phyloP scores from a whole-genome alignment of 2,888 invertebrate species.

The Julus scanicus region DNA sequence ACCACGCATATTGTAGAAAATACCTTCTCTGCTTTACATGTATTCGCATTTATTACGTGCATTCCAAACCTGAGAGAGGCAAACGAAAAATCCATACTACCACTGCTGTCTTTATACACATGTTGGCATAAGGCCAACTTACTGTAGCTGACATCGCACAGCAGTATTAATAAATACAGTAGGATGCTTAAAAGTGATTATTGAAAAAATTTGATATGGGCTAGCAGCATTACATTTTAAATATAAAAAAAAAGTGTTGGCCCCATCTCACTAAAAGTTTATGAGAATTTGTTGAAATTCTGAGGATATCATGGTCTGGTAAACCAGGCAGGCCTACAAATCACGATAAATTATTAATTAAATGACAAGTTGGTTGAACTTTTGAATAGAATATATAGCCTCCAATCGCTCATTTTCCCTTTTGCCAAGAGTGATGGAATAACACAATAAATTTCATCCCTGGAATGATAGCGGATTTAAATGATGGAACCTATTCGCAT shows the following conservation, averaged over 20 bases:
- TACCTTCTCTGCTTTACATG: background rate
- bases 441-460: conserved; percentile 10
- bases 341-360: conserved; percentile 18
- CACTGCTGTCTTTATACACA: background rate
- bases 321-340: background rate
- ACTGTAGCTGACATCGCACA: background rate
- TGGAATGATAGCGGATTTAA: conserved; percentile 16
- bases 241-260: too few species aligned
- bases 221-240: too few species aligned
- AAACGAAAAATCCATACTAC: background rate
- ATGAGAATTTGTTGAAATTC: too few species aligned
- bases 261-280: too few species aligned
- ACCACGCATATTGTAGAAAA: background rate
- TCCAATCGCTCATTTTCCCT: background rate
- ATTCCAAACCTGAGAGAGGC: background rate
- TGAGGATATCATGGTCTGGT: too few species aligned
- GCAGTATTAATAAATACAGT: too few species aligned
- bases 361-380: background rate
- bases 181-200: too few species aligned
- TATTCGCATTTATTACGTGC: background rate
- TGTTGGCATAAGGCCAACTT: background rate
- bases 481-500: conserved; percentile 30
- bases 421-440: conserved; percentile 19
- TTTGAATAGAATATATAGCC: background rate
- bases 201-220: too few species aligned